Base-by-base conservation (phyloP, 2,888 invertebrate species). In the Phlogophora meticulosa region DNA sequence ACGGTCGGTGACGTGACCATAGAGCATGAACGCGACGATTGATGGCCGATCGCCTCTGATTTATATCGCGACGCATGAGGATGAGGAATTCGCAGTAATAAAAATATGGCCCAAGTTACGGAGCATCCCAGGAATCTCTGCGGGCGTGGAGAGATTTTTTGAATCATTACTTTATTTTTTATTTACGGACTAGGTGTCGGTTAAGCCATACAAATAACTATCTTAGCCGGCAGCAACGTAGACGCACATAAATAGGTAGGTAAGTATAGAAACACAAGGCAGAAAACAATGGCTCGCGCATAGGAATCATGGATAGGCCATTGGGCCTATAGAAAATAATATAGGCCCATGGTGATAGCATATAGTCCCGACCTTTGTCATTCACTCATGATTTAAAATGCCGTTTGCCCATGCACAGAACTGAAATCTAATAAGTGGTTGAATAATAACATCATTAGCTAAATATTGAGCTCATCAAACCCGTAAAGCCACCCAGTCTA, bases 21-120 rank as follows among this genome's bases (percentile, higher is more conserved):
- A 51, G 56, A 70, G 52, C 79, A 69, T 79, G 61, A 72, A 62
- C 65, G 67, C 48, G 66, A 77, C 80, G 63, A 74, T 77, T 77
- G 80, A 80, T 80, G 61, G 48, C 43, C 60, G 59, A 71, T 69
- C 61, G 63, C 10, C 3, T 61, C 51, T 71, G 77, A 80, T 80
- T 71, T 71, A 79, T 72, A 68, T 59, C 36, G 17, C 45, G 34
- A 56, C 24, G 66, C 20, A 20, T 56, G 61, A 42, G 55, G 58
- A 48, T 46, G 57, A 67, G 63, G 66, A 49, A 76, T 76, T 66
- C 17, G 53, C 57, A 7, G 58, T 58, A 75, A 76, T 65, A 5
- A 28, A 28, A n/a, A n/a, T n/a, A n/a, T 28, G 64, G 13, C 20
- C 67, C 11, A 46, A 67, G 74, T 61, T 73, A 62, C 38, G 24